Evolutionary conservation across 2,888 invertebrate genomes (phyloP), one percentile per base, ranked within the genome.

Genomic region (Conchocele bisecta): DNA sequence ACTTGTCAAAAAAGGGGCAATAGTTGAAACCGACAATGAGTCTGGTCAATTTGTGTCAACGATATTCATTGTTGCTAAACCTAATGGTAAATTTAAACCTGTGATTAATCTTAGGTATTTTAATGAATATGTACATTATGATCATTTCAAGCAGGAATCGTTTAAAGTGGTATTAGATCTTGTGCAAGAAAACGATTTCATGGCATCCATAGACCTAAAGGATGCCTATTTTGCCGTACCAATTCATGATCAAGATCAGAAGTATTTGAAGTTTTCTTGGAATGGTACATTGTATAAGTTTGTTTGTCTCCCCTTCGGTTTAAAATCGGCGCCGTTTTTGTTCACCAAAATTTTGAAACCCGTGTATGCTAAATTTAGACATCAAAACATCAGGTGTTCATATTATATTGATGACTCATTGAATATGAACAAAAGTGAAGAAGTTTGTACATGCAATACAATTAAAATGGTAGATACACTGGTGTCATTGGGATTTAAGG

Each of bases 131-230:
- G 63, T 67, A n/a, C 26, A 37, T 37, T 72, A 63, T 51, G 58
- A 69, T 35, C 71, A 71, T 54, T 71, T 65, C 26, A 65, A 71
- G 35, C 72, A 65, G 24, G 71, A 71, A 56, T 60, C 51, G 4
- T 71, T 71, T n/a, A 59, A 54, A 17, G 7, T 56, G 2, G 54
- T 65, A 24, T 44, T 71, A 39, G 66, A 66, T 9, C 15, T 72
- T 13, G n/a, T 61, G 11, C 72, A 72, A 46, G 13, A 35, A 46
- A 37, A 39, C 22, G 57, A 72, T 57, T 66, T 28, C 48, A 53
- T 66, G 17, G 57, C 66, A 9, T 54, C 31, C 4, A 13, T 61
- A 2, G 57, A 66, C 46, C 22, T 72, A n/a, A 5, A 17, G 20
- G 50, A 57, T 29, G 60, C 53, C 6, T 60, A 60, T 59, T 67